Evolutionary conservation across 2,113 vertebrate species (phyloP), one percentile per base, ranked within the genome.

Genomic region (Paralichthys olivaceus): DNA sequence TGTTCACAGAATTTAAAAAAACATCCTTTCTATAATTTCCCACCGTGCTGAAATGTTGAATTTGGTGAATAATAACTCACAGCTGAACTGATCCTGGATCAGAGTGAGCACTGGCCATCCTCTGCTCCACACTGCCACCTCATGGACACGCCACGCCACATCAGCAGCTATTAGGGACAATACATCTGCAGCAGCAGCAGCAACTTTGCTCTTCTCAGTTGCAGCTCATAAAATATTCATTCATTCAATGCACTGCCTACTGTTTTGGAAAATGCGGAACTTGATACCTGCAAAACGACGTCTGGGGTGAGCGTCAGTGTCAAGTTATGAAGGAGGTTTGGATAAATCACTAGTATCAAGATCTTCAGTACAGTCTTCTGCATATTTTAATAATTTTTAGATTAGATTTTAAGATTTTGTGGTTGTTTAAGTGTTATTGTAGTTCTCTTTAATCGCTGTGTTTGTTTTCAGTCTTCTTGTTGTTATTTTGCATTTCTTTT

Each of bases 101-200:
- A 40, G 37, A 40, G 4, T 40, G 37, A 40, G 37, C 37, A 0
- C 1, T 13, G 37, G 11, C 37, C 37, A 13, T 40, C 37, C 12
- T 47, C 22, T 63, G 72, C 77, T 70, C 72, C 14, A n/a, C 40
- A 51, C 68, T 22, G 72, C 72, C 80, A 75, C 65, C 90, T 87
- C 14, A 53, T 83, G 86, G 79, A 72, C 54, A 20, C 8, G 22
- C 0, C 1, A 5, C 1, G 34, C 9, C 23, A 54, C 15, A 9
- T 4, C 11, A 3, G 26, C 49, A 34, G 32, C 2, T 2, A 14
- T 22, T 20, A 7, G 56, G 29, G 56, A 19, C 2, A 1, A 15
- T 19, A 2, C 14, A 2, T 7, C 34, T 53, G 59, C 65, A 61
- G 57, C 43, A 23, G 59, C 64, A 60, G 57, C 43, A 23, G 51